These are phyloP conservation scores for Megaceryle maxima DNA, from an alignment of 2,113 vertebrate genomes.

Conservation along the genomic window DNA sequence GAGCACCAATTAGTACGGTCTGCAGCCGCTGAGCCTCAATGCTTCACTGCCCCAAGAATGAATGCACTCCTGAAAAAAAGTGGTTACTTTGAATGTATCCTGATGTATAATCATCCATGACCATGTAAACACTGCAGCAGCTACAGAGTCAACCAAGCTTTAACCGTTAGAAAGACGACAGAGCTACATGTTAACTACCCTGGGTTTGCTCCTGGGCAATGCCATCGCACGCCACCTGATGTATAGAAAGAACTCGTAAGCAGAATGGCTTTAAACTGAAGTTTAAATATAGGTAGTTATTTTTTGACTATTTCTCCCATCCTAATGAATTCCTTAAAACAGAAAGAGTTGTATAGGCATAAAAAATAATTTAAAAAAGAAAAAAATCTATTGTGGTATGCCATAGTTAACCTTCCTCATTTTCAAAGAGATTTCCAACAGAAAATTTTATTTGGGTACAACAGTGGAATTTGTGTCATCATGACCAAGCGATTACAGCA, in stretches of 20 bases:
- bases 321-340: constrained; percentile 6
- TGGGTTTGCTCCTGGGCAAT: background rate
- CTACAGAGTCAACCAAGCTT: background rate
- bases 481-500: constrained; percentile 72
- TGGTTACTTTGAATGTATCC: background rate
- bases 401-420: background rate
- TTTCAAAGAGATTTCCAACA: constrained; percentile 44
- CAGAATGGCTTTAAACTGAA: background rate
- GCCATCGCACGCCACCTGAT: rapidly evolving
- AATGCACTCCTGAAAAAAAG: constrained; percentile 6
- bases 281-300: background rate
- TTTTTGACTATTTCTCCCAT: background rate
- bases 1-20: background rate
- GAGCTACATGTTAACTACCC: background rate
- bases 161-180: background rate
- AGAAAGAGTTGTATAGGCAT: background rate
- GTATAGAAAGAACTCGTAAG: background rate
- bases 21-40: background rate
- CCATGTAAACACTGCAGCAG: background rate
- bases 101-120: background rate
- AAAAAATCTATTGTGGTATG: background rate
- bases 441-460: constrained; percentile 57
- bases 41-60: background rate
- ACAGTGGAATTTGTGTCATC: constrained; percentile 77
- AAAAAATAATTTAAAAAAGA: background rate